A percentile compares a stretch with the other conserved stretches of the same genome.
Evolutionary conservation across 2,888 invertebrate genomes (phyloP).

Genomic region (Phyllotreta cruciferae): DNA sequence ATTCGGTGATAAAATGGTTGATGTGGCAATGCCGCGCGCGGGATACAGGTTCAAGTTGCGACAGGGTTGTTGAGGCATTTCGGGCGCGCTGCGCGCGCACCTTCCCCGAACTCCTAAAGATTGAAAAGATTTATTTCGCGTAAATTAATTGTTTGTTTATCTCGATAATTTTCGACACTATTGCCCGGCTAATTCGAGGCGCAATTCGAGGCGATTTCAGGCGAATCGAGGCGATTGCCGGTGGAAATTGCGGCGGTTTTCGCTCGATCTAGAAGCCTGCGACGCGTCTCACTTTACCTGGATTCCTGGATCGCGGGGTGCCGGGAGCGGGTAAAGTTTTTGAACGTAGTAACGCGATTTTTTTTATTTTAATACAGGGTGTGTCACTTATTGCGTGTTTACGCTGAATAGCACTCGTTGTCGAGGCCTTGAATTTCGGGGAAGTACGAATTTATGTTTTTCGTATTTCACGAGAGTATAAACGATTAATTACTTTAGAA

Average conservation of each 20-base stretch:
- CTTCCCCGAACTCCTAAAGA: constrained; percentile 33
- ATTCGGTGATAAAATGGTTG: neutral
- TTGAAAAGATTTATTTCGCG: constrained; percentile 30
- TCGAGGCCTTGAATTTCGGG: no score
- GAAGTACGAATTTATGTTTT: no score
- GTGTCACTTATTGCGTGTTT: no score
- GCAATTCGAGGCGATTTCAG: neutral
- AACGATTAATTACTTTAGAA: constrained; percentile 17
- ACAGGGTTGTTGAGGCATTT: constrained; percentile 47
- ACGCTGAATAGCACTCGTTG: no score
- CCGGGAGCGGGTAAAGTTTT: no score
- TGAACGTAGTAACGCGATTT: no score
- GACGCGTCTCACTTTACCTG: no score
- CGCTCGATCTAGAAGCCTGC: no score
- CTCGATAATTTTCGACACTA: constrained; percentile 1
- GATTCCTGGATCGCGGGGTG: no score
- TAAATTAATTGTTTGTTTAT: constrained; percentile 32
- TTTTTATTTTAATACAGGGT: no score
- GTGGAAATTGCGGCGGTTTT: neutral
- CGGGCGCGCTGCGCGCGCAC: constrained; percentile 32
- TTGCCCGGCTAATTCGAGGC: no score
- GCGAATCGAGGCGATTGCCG: neutral
- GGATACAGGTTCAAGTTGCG: constrained; percentile 48
- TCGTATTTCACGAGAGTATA: neutral
- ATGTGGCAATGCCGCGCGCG: constrained; percentile 20